Base-by-base conservation (phyloP, 2,888 invertebrate genomes). In the Miltochrista miniata region DNA sequence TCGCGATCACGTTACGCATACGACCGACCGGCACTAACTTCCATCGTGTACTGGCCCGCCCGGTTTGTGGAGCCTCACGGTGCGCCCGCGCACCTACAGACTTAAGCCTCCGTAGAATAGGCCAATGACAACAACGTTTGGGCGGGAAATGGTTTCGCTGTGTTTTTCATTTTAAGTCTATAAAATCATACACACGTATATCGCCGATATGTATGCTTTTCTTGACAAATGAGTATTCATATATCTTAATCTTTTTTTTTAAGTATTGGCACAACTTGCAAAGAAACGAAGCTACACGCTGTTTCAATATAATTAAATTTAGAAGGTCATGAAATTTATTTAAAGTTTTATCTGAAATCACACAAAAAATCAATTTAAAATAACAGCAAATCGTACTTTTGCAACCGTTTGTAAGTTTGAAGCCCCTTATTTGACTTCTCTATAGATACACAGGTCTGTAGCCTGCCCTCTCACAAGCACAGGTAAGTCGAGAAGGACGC, bases 1-100 rank as follows among this genome's bases (percentile, higher is more conserved):
- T 86, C 81, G 77, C 85, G 80, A 64, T 70, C 64, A 65, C 66
- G 74, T 74, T 72, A 74, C 68, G 76, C 70, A 75, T 85, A 85
- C 89, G 75, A 83, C 84, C 85, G 82, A 63, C 71, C 86, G 79
- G 74, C 77, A 76, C 84, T 61, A 75, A 78, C 78, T 82, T 79
- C 85, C 90, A 90, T 90, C 85, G 86, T 86, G 83, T 77, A 90
- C 90, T 90, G 81, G 76, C 76, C 76, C 81, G 79, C 76, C 76
- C 79, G 76, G 81, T 83, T 81, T 77, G 72, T 68, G 69, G 70
- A 74, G 72, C 74, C 75, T 74, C 69, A 65, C 72, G 67, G 63
- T 81, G 89, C 86, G 86, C 83, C 74, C 70, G 83, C 86, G 87
- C 89, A 82, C 9, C 66, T 73, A 81, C 64, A 85, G 87, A 80